Percentiles rank a stretch among this genome's conserved stretches.
Conservation (phyloP, 2,797 vertebrate species). For the Pangasius larnaudii region DNA sequence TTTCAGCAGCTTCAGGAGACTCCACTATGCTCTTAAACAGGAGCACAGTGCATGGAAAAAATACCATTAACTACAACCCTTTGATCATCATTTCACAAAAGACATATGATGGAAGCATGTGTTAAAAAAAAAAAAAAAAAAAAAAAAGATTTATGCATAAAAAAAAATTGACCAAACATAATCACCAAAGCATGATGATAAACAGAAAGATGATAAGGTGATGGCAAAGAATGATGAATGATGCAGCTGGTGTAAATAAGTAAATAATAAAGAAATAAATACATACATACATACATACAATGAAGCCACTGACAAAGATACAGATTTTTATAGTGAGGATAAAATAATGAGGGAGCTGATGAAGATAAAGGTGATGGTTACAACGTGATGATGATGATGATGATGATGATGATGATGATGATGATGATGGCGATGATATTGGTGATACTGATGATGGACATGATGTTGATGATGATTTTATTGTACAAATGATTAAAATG, state of each 20-base stretch:
- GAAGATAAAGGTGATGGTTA: background rate
- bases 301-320: background rate
- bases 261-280: background rate
- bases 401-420: conserved; percentile 16
- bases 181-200: background rate
- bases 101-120: background rate
- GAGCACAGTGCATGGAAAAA: conserved; percentile 49
- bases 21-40: conserved; percentile 71
- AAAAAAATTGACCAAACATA: background rate
- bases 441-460: conserved; percentile 13
- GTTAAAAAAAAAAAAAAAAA: background rate
- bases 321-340: background rate
- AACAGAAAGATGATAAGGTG: background rate
- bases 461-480: conserved; percentile 28
- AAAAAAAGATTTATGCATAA: background rate
- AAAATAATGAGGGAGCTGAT: conserved; percentile 7
- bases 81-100: conserved; percentile 12
- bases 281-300: background rate
- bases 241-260: background rate
- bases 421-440: conserved; percentile 19
- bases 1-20: conserved; percentile 66
- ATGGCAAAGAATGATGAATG: background rate
- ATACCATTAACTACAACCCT: conserved; percentile 32
- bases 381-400: background rate
- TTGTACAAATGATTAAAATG: conserved; percentile 2